These are phyloP conservation scores for Elysia chlorotica DNA, from an alignment of 1,140 invertebrate species.

Conservation along the genomic window DNA sequence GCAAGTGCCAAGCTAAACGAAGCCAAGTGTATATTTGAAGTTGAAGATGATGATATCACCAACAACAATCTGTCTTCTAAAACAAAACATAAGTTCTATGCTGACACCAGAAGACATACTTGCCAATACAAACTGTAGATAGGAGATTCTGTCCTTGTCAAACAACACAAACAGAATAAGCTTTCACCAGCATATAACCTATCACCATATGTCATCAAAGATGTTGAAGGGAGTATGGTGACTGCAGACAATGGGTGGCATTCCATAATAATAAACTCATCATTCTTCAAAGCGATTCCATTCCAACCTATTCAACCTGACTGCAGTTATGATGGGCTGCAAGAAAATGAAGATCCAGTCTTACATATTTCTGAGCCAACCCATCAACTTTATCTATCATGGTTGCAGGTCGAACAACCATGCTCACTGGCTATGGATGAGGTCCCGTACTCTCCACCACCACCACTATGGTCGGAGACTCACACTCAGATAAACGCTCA, in stretches of 20 bases:
- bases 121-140: background rate
- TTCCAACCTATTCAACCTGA: background rate
- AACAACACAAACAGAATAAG: background rate
- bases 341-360: no score
- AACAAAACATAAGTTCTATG: no score
- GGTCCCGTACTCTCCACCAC: no score
- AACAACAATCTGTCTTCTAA: no score
- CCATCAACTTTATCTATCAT: no score
- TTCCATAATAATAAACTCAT: background rate
- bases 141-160: background rate
- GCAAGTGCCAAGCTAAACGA: slow-evolving; percentile 28
- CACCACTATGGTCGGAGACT: no score
- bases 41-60: background rate
- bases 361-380: no score
- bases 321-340: background rate
- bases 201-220: background rate
- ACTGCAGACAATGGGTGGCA: background rate
- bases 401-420: no score
- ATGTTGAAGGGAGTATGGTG: background rate
- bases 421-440: no score
- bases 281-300: background rate
- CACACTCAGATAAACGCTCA: no score
- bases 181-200: no score
- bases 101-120: no score
- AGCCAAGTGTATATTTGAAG: slow-evolving; percentile 29